phyloP scores from a whole-genome alignment of 2,888 invertebrate genomes.

The Pammene aurita region DNA sequence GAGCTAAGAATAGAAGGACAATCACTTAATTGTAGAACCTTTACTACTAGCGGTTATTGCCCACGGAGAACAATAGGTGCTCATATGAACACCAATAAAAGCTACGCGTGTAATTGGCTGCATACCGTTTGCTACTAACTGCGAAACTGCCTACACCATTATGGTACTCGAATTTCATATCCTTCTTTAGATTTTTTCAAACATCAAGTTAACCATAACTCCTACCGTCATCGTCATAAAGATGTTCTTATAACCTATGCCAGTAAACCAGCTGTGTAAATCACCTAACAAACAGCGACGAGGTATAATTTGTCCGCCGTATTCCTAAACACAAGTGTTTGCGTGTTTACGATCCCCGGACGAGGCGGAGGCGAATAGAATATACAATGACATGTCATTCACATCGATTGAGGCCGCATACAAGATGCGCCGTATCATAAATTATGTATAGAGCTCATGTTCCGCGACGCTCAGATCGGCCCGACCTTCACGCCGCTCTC shows the following conservation, averaged over 20 bases:
- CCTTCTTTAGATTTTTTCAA: background rate
- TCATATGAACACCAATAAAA: constrained; percentile 59
- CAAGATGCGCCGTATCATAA: constrained; percentile 72
- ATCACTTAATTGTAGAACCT: constrained; percentile 49
- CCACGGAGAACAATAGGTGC: constrained; percentile 63
- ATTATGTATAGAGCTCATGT: constrained; percentile 69
- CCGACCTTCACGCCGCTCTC: constrained; percentile 58
- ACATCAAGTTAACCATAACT: constrained; percentile 10
- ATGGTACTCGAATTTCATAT: constrained; percentile 2
- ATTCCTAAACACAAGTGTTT: constrained; percentile 75
- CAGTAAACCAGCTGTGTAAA: constrained; percentile 41
- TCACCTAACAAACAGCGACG: constrained; percentile 45
- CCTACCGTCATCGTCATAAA: background rate
- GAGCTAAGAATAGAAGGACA: constrained; percentile 48
- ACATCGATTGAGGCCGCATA: constrained; percentile 79
- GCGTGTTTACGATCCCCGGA: constrained; percentile 77
- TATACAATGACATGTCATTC: constrained; percentile 81
- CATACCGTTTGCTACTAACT: constrained; percentile 56
- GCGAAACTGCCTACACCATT: constrained; percentile 46
- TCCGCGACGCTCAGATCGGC: constrained; percentile 60
- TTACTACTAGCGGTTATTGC: constrained; percentile 54
- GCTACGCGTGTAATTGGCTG: constrained; percentile 67
- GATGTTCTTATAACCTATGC: constrained; percentile 19
- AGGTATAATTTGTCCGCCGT: constrained; percentile 61
- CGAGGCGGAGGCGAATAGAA: constrained; percentile 75